Percentiles rank a stretch among this genome's conserved stretches.
These are phyloP conservation scores for Peromyscus polionotus DNA, from an alignment of 2,113 vertebrate species.

Conservation along the genomic window DNA sequence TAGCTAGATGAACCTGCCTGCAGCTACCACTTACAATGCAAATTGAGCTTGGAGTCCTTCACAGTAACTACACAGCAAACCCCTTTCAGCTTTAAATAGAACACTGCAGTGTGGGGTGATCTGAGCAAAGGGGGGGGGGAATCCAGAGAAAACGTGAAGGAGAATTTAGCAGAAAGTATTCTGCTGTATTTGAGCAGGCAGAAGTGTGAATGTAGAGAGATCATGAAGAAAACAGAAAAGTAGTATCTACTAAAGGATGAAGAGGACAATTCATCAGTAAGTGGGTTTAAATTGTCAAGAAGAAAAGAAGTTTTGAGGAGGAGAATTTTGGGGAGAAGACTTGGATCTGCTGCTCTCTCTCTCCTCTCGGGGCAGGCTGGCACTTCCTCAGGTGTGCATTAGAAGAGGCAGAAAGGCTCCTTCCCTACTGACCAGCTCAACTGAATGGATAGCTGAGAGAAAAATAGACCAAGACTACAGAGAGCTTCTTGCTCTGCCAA, in stretches of 20 bases:
- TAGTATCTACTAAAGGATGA: neutral
- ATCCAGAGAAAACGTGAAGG: conserved; percentile 56
- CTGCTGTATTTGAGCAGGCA: conserved; percentile 1
- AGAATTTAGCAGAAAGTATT: neutral
- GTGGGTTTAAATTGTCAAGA: neutral
- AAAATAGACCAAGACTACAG: neutral
- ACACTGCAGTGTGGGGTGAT: conserved; percentile 77
- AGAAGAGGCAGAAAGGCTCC: neutral
- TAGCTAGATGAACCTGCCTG: conserved; percentile 75
- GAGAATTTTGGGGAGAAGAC: neutral
- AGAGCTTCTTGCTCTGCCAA: neutral
- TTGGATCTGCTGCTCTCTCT: neutral
- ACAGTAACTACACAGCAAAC: conserved; percentile 81
- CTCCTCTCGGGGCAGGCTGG: neutral
- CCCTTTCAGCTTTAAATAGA: conserved; percentile 82
- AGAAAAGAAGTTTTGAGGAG: conserved; percentile 3
- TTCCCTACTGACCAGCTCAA: neutral
- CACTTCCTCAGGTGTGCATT: neutral
- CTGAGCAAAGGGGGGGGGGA: conserved; percentile 44
- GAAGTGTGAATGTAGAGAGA: conserved; percentile 21
- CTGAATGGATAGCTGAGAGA: neutral
- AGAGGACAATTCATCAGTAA: neutral
- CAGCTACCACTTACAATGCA: conserved; percentile 83
- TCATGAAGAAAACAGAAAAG: neutral
- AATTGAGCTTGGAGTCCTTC: conserved; percentile 81